These are phyloP conservation scores for Adela reaumurella DNA, from an alignment of 2,888 invertebrate species.

Conservation along the genomic window DNA sequence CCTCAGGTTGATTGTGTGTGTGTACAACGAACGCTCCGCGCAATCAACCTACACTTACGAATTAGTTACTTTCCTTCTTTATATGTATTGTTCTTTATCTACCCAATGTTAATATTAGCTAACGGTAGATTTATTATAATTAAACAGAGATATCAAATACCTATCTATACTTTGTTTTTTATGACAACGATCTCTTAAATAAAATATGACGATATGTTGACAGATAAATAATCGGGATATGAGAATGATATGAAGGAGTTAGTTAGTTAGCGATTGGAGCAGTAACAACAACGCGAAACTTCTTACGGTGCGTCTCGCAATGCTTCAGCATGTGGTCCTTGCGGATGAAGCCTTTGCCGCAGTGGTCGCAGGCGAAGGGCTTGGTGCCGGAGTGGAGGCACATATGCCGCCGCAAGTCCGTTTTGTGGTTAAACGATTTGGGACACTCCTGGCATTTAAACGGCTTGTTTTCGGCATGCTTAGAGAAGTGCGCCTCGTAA, in stretches of 20 bases:
- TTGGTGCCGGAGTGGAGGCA: conserved; percentile 84
- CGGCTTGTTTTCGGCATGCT: conserved; percentile 79
- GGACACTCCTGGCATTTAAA: conserved; percentile 83
- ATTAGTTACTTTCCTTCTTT: too few species aligned
- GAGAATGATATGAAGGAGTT: background rate
- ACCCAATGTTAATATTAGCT: background rate
- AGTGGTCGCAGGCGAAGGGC: conserved; percentile 76
- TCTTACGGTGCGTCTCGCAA: conserved; percentile 73
- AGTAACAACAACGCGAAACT: too few species aligned
- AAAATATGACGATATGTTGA: conserved; percentile 10
- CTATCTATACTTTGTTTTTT: background rate
- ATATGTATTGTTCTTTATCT: too few species aligned
- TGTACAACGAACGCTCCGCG: too few species aligned
- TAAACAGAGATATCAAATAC: background rate
- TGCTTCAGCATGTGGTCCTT: conserved; percentile 92
- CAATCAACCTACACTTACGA: too few species aligned
- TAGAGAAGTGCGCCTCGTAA: conserved; percentile 70
- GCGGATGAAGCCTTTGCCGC: conserved; percentile 84
- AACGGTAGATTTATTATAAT: background rate
- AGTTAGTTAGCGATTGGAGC: background rate
- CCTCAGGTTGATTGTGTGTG: too few species aligned
- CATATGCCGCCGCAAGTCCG: conserved; percentile 81
- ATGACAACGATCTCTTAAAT: background rate
- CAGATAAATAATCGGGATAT: background rate
- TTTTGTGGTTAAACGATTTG: conserved; percentile 89